These are phyloP conservation scores for Thamnaconus septentrionalis DNA, from an alignment of 2,113 vertebrate genomes.

Conservation along the genomic window DNA sequence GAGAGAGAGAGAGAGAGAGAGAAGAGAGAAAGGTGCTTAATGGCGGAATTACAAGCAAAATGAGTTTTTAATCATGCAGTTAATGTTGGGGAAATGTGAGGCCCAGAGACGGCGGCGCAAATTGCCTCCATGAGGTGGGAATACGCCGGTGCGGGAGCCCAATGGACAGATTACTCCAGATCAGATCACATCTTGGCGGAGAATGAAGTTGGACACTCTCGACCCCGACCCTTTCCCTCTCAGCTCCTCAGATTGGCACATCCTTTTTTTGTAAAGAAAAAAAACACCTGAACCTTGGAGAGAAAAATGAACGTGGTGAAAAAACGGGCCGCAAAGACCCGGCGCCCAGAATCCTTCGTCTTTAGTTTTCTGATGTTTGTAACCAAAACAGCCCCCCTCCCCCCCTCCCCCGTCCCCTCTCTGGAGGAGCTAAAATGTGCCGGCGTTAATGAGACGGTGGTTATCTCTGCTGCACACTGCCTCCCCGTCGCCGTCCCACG, in stretches of 20 bases:
- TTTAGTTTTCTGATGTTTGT: too few species aligned
- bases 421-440: slow-evolving; percentile 36
- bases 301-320: too few species aligned
- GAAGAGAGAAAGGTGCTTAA: slow-evolving; percentile 73
- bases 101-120: slow-evolving; percentile 62
- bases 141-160: slow-evolving; percentile 39
- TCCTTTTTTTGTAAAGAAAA: too few species aligned
- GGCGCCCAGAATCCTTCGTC: too few species aligned
- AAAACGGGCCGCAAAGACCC: too few species aligned
- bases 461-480: slow-evolving; percentile 59
- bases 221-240: slow-evolving; percentile 21
- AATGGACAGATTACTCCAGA: slow-evolving; percentile 52
- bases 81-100: slow-evolving; percentile 75
- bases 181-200: slow-evolving; percentile 44
- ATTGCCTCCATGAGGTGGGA: slow-evolving; percentile 61
- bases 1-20: background rate
- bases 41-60: slow-evolving; percentile 73
- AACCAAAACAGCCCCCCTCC: slow-evolving; percentile 15
- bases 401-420: slow-evolving; percentile 14
- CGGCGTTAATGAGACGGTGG: slow-evolving; percentile 65
- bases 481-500: slow-evolving; percentile 43
- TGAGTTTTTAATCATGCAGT: slow-evolving; percentile 75
- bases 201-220: slow-evolving; percentile 36
- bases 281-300: too few species aligned
- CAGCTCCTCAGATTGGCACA: slow-evolving; percentile 2